Conservation (phyloP, 2,888 invertebrate genomes). For the Eilema depressum region DNA sequence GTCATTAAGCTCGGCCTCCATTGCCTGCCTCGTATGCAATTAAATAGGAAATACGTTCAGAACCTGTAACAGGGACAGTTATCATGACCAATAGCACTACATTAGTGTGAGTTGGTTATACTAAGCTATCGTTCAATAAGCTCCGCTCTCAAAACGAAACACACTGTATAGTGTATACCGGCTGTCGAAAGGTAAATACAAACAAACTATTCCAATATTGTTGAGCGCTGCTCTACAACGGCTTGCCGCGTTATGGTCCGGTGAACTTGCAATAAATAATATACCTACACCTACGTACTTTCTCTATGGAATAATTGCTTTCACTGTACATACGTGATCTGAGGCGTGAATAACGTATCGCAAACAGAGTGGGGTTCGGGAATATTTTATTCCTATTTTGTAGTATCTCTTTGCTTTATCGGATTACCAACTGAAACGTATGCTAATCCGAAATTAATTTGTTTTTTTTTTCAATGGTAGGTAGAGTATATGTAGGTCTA, state of each 20-base stretch:
- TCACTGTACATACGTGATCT: slow-evolving; percentile 46
- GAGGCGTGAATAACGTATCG: slow-evolving; percentile 48
- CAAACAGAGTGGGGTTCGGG: slow-evolving; percentile 43
- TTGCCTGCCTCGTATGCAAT: slow-evolving; percentile 38
- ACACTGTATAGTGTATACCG: slow-evolving; percentile 51
- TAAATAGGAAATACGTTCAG: slow-evolving; percentile 27
- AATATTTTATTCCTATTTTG: slow-evolving; percentile 41
- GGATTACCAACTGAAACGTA: not conserved
- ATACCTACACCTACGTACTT: slow-evolving; percentile 54
- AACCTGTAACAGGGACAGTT: slow-evolving; percentile 29
- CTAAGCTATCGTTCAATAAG: slow-evolving; percentile 42
- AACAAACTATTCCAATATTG: slow-evolving; percentile 77
- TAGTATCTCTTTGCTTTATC: slow-evolving; percentile 13
- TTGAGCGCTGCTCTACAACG: slow-evolving; percentile 62
- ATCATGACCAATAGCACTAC: slow-evolving; percentile 32
- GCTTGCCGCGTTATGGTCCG: slow-evolving; percentile 66
- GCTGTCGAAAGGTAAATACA: slow-evolving; percentile 71
- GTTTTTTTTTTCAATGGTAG: too few relatives aligned
- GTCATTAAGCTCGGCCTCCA: slow-evolving; percentile 39
- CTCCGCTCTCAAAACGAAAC: slow-evolving; percentile 59
- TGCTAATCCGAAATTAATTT: too few relatives aligned
- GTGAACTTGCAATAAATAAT: slow-evolving; percentile 69
- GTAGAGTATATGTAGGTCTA: too few relatives aligned
- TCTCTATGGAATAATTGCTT: slow-evolving; percentile 57
- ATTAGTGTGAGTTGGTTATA: slow-evolving; percentile 41